These are phyloP conservation scores for Calephelis virginiensis DNA, from an alignment of 1,140 invertebrate genomes.

Conservation along the genomic window DNA sequence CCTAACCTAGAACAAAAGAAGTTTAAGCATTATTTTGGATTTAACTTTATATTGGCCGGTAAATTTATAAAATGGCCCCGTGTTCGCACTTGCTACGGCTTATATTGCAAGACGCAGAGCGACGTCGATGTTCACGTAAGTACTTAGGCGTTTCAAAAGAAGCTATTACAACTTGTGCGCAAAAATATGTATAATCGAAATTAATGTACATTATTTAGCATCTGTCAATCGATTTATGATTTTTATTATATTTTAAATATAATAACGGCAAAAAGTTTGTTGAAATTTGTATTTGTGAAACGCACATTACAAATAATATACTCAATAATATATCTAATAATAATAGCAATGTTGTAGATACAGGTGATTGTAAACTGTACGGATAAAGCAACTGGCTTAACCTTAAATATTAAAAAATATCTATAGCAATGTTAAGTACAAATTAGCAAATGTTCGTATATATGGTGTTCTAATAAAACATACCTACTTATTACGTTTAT, in stretches of 20 bases:
- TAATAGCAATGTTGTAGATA: too few species aligned
- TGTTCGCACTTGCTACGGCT: background rate
- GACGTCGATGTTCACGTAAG: background rate
- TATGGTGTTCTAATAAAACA: too few species aligned
- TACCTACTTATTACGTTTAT: too few species aligned
- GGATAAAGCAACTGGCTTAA: too few species aligned
- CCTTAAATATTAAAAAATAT: too few species aligned
- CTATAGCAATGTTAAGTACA: too few species aligned
- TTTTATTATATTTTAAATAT: conserved; percentile 4
- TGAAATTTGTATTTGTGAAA: background rate
- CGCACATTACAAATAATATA: conserved; percentile 4
- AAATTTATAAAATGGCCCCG: background rate
- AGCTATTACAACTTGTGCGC: conserved; percentile 14
- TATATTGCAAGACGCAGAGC: background rate
- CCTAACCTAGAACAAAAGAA: background rate
- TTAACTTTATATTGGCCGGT: background rate
- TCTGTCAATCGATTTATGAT: conserved; percentile 15
- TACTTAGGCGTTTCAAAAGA: background rate
- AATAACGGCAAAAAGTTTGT: background rate
- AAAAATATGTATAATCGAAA: background rate
- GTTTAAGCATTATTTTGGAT: background rate
- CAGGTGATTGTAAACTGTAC: too few species aligned
- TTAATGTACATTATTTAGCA: background rate
- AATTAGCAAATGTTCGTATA: too few species aligned
- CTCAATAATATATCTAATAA: background rate